phyloP scores from a whole-genome alignment of 2,113 vertebrate genomes.

The Onychostoma macrolepis region DNA sequence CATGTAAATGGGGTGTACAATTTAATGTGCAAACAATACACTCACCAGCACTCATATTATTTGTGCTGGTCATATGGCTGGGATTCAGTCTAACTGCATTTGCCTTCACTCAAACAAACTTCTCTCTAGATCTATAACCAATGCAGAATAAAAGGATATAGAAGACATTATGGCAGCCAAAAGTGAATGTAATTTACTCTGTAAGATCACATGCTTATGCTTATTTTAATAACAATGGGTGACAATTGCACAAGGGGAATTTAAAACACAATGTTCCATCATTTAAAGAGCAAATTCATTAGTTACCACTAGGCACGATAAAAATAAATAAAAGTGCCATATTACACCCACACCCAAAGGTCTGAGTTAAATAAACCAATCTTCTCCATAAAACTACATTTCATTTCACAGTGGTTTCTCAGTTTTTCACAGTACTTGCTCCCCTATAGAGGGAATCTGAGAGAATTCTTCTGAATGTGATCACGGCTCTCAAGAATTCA shows the following conservation, averaged over 20 bases:
- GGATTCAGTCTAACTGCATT: neutral
- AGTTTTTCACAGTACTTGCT: slow-evolving; percentile 74
- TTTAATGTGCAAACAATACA: neutral
- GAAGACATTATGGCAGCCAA: neutral
- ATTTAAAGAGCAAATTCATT: slow-evolving; percentile 49
- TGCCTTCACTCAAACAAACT: neutral
- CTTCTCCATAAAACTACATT: slow-evolving; percentile 78
- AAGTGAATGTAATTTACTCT: neutral
- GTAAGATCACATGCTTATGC: neutral
- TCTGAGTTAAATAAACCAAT: slow-evolving; percentile 71
- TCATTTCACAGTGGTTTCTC: slow-evolving; percentile 71
- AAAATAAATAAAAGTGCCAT: slow-evolving; percentile 59
- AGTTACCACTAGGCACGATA: slow-evolving; percentile 63
- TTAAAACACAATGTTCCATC: neutral
- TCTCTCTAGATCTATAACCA: no score
- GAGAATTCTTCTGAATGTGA: slow-evolving; percentile 65
- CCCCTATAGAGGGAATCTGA: slow-evolving; percentile 68
- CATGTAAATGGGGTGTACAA: neutral
- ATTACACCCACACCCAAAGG: slow-evolving; percentile 61
- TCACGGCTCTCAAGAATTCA: slow-evolving; percentile 71
- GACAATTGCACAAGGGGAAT: neutral
- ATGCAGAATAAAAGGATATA: neutral
- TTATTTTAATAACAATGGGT: neutral
- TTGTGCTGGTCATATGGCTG: neutral
- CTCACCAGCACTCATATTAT: neutral